These are phyloP conservation scores for Oreohelix idahoensis DNA, from an alignment of 1,140 invertebrate species.

Conservation along the genomic window DNA sequence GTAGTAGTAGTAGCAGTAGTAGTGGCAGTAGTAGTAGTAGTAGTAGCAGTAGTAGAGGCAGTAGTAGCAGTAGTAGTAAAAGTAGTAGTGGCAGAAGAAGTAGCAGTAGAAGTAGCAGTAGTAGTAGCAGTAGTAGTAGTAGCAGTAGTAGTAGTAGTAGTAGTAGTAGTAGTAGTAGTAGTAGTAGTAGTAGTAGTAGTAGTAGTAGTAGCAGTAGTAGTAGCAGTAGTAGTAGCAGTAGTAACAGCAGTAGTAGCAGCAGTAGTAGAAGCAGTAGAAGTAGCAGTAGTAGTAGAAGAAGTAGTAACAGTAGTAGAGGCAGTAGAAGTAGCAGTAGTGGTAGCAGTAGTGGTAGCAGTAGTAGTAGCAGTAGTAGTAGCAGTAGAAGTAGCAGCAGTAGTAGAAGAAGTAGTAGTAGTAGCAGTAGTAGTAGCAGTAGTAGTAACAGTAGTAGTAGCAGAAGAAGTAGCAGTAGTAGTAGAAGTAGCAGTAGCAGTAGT, in stretches of 20 bases:
- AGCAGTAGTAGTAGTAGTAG: not conserved
- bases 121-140: conserved; percentile 5
- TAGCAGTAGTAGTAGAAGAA: too few species aligned
- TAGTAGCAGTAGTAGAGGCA: not conserved
- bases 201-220: conserved; percentile 20
- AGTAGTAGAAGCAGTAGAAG: not conserved
- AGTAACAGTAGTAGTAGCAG: conserved; percentile 13
- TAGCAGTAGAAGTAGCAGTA: not conserved
- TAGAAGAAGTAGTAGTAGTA: conserved; percentile 12
- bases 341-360: conserved; percentile 28
- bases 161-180: conserved; percentile 30
- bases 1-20: not conserved
- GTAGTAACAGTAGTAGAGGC: conserved; percentile 13
- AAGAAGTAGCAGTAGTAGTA: not conserved
- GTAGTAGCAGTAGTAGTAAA: conserved; percentile 1
- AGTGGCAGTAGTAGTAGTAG: not conserved
- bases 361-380: conserved; percentile 5
- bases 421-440: conserved; percentile 13
- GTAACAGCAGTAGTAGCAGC: conserved; percentile 25
- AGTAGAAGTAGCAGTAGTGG: conserved; percentile 42
- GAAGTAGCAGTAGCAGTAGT: conserved; percentile 12
- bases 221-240: conserved; percentile 35
- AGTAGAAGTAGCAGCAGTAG: conserved; percentile 14
- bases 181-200: conserved; percentile 33
- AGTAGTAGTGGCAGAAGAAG: not conserved